Percentiles rank a stretch among this genome's conserved stretches.
Conservation (phyloP, 1,140 invertebrate species). For the Drosophila sucinea region DNA sequence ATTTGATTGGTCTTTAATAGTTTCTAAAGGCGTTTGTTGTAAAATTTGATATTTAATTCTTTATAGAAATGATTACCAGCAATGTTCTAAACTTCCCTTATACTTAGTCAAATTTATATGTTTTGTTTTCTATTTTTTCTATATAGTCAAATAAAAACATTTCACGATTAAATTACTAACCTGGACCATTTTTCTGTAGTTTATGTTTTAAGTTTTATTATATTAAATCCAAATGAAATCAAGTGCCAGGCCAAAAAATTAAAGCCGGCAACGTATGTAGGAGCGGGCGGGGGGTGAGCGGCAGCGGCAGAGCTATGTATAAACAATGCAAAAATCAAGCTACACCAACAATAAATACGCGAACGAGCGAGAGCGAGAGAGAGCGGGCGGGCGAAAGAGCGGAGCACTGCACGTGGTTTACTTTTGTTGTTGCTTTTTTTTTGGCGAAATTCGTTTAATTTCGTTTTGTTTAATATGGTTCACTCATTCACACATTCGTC, state of each 20-base stretch:
- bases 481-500: background rate
- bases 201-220: background rate
- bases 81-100: too few species aligned
- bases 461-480: background rate
- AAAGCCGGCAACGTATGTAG: background rate
- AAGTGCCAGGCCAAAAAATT: background rate
- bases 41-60: too few species aligned
- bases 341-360: slow-evolving; percentile 3
- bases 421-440: slow-evolving; percentile 3
- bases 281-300: background rate
- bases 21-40: too few species aligned
- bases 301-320: background rate
- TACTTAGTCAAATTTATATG: background rate
- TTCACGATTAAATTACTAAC: background rate
- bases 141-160: too few species aligned
- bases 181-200: slow-evolving; percentile 3
- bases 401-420: slow-evolving; percentile 2
- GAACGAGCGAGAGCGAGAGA: background rate
- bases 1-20: too few species aligned
- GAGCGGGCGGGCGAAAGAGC: background rate
- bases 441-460: background rate
- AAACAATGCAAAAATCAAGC: too few species aligned
- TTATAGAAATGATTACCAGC: too few species aligned
- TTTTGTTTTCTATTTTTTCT: background rate
- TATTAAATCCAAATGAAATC: slow-evolving; percentile 1